Percentiles rank a stretch among this genome's conserved stretches.
Evolutionary conservation across 2,797 vertebrate species (phyloP).

Genomic region (Gadopsis bispinosus): DNA sequence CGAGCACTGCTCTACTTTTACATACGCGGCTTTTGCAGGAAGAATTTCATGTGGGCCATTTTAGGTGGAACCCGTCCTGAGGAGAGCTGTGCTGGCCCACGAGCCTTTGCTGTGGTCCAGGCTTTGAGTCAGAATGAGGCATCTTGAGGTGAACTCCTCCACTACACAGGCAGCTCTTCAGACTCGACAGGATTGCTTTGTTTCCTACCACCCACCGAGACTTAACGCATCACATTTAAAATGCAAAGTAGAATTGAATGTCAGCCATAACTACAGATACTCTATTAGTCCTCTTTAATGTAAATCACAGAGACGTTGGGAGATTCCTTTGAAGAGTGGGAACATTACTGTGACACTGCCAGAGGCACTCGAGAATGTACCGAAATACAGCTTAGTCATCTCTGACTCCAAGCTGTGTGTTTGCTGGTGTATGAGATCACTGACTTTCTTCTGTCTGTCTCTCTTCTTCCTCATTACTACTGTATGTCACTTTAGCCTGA

Average conservation of each 20-base stretch:
- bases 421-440: slow-evolving; percentile 52
- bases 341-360: slow-evolving; percentile 56
- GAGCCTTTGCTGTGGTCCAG: slow-evolving; percentile 31
- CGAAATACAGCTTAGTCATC: slow-evolving; percentile 75
- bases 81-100: slow-evolving; percentile 7
- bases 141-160: slow-evolving; percentile 35
- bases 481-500: slow-evolving; percentile 42
- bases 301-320: slow-evolving; percentile 62
- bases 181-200: slow-evolving; percentile 34
- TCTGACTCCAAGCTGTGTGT: slow-evolving; percentile 60
- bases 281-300: slow-evolving; percentile 67
- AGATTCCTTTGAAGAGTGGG: slow-evolving; percentile 68
- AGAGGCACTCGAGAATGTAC: slow-evolving; percentile 53
- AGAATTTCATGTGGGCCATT: slow-evolving; percentile 6
- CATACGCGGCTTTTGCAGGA: not conserved
- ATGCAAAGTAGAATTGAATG: slow-evolving; percentile 70
- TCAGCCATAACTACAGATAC: slow-evolving; percentile 62
- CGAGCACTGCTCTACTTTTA: slow-evolving; percentile 36
- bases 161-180: slow-evolving; percentile 41
- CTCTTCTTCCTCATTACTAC: slow-evolving; percentile 33
- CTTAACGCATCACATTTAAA: slow-evolving; percentile 60
- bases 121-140: slow-evolving; percentile 43
- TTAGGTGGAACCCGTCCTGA: slow-evolving; percentile 13
- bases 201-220: slow-evolving; percentile 36
- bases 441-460: slow-evolving; percentile 32